Evolutionary conservation across 2,888 invertebrate species (phyloP).

Genomic region (Synanthedon myopaeformis): DNA sequence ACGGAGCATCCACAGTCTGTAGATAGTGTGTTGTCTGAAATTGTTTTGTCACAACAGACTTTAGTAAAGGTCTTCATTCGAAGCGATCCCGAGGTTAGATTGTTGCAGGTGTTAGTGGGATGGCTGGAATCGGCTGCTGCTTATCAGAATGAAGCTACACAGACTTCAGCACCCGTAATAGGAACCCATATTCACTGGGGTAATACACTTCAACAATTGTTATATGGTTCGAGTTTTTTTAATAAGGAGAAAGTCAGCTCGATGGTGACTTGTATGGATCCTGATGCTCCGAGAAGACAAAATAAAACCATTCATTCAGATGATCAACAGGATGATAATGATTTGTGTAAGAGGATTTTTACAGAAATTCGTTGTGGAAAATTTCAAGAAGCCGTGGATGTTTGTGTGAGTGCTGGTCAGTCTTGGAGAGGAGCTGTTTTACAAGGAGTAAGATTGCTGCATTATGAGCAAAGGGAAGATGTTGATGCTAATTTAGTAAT

Average conservation of each 20-base stretch:
- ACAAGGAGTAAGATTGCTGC: constrained; percentile 90
- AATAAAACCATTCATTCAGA: constrained; percentile 84
- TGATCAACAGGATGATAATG: constrained; percentile 82
- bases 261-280: constrained; percentile 81
- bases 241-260: constrained; percentile 53
- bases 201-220: constrained; percentile 86
- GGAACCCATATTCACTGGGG: constrained; percentile 87
- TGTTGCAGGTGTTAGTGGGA: constrained; percentile 88
- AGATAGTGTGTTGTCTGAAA: constrained; percentile 47
- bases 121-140: constrained; percentile 92
- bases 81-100: constrained; percentile 70
- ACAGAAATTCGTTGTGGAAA: constrained; percentile 86
- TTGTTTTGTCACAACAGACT: constrained; percentile 47
- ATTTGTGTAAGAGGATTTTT: constrained; percentile 73
- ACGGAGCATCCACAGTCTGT: constrained; percentile 68
- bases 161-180: constrained; percentile 51
- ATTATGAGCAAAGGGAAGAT: constrained; percentile 83
- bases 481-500: constrained; percentile 65
- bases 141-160: constrained; percentile 77
- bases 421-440: constrained; percentile 91
- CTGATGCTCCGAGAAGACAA: constrained; percentile 88
- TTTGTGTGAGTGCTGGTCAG: constrained; percentile 89
- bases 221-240: constrained; percentile 60
- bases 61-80: constrained; percentile 49
- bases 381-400: constrained; percentile 84